A percentile compares a stretch with the other conserved stretches of the same genome.
phyloP scores from a whole-genome alignment of 2,888 invertebrate species.

The Caradrina clavipalpis region DNA sequence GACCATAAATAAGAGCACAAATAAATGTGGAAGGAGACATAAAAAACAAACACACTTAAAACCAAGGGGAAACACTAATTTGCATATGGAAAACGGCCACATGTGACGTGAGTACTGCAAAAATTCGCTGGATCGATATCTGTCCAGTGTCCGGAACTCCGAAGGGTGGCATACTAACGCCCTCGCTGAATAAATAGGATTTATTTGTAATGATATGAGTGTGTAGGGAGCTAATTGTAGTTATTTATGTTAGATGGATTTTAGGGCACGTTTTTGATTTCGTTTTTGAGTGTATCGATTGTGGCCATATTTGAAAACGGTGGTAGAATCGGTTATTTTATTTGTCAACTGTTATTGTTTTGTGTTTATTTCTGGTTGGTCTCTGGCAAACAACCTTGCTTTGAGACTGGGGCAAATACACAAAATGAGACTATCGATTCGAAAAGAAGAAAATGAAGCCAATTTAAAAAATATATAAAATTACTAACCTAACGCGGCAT shows the following conservation, averaged over 20 bases:
- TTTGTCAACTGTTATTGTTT: not conserved
- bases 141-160: slow-evolving; percentile 64
- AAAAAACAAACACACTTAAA: slow-evolving; percentile 87
- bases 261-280: slow-evolving; percentile 27
- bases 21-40: slow-evolving; percentile 72
- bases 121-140: slow-evolving; percentile 67
- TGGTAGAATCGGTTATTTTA: not conserved
- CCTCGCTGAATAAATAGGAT: slow-evolving; percentile 60
- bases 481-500: too few species aligned
- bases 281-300: slow-evolving; percentile 32
- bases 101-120: slow-evolving; percentile 77
- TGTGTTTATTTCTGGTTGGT: not conserved
- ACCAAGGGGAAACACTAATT: slow-evolving; percentile 85
- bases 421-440: too few species aligned
- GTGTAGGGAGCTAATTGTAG: slow-evolving; percentile 55
- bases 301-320: slow-evolving; percentile 4
- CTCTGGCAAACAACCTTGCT: not conserved
- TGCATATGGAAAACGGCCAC: slow-evolving; percentile 87
- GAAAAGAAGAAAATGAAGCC: too few species aligned
- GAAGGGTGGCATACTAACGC: slow-evolving; percentile 59
- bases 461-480: too few species aligned
- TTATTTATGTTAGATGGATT: slow-evolving; percentile 56
- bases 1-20: slow-evolving; percentile 58
- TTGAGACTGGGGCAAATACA: too few species aligned
- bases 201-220: slow-evolving; percentile 63